These are phyloP conservation scores for Drosophila triauraria DNA, from an alignment of 1,140 invertebrate species.

Conservation along the genomic window DNA sequence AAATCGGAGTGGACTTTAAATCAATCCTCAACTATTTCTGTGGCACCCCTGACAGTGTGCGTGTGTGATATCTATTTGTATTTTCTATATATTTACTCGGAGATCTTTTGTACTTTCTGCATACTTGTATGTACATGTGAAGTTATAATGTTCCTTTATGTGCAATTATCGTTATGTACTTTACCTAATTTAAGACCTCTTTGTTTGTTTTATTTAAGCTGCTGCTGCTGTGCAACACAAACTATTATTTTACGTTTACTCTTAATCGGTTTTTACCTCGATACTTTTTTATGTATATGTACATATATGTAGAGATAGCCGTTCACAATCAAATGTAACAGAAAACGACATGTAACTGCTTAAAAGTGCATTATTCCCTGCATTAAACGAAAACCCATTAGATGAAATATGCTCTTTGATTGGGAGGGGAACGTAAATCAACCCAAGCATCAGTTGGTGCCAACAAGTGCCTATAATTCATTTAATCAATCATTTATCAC, in stretches of 20 bases:
- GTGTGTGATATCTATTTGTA: slow-evolving; percentile 60
- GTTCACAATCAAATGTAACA: slow-evolving; percentile 79
- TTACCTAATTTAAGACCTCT: slow-evolving; percentile 15
- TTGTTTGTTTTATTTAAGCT: slow-evolving; percentile 49
- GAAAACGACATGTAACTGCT: slow-evolving; percentile 72
- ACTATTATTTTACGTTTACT: slow-evolving; percentile 30
- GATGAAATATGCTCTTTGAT: slow-evolving; percentile 7
- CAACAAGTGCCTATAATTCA: slow-evolving; percentile 7
- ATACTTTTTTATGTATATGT: slow-evolving; percentile 49
- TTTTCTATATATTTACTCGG: slow-evolving; percentile 54
- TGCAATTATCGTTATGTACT: slow-evolving; percentile 35
- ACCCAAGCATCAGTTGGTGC: background rate
- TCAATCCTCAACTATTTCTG: background rate
- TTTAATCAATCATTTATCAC: slow-evolving; percentile 18
- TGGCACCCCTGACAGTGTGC: slow-evolving; percentile 14
- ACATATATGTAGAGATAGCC: slow-evolving; percentile 62
- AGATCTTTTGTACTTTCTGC: slow-evolving; percentile 62
- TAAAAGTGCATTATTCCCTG: slow-evolving; percentile 50
- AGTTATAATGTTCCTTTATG: slow-evolving; percentile 48
- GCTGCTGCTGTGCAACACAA: slow-evolving; percentile 58
- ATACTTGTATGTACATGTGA: slow-evolving; percentile 12
- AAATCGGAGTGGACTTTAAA: background rate
- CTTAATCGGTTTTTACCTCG: slow-evolving; percentile 26
- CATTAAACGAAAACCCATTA: slow-evolving; percentile 44
- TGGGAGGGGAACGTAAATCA: background rate